Percentiles rank a stretch among this genome's conserved stretches.
These are phyloP conservation scores for Osmoderma eremita DNA, from an alignment of 2,888 invertebrate species.

Conservation along the genomic window DNA sequence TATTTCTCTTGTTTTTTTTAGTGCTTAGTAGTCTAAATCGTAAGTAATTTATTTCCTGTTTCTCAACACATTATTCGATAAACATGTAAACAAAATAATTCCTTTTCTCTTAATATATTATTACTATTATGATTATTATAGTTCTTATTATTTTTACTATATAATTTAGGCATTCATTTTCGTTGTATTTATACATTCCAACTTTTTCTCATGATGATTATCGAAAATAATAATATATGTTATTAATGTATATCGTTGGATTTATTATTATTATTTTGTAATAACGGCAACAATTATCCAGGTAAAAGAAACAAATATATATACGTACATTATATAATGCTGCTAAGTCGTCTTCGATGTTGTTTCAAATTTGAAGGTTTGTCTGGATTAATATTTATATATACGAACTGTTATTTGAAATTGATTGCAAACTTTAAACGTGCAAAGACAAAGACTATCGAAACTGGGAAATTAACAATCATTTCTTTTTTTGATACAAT, in stretches of 20 bases:
- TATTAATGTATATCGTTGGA: conserved; percentile 41
- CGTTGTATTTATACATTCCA: conserved; percentile 58
- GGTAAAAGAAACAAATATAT: no score
- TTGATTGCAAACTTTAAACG: no score
- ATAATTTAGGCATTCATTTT: conserved; percentile 54
- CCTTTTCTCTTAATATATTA: conserved; percentile 39
- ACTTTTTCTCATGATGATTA: conserved; percentile 43
- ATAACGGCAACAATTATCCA: no score
- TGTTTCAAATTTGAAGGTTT: no score
- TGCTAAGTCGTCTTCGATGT: no score
- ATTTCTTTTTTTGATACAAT: no score
- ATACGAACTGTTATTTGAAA: no score
- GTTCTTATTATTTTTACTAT: conserved; percentile 37
- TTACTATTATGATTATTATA: conserved; percentile 41
- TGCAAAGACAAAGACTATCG: no score
- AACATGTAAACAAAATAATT: conserved; percentile 44
- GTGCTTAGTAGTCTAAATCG: conserved; percentile 45
- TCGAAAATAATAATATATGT: conserved; percentile 20
- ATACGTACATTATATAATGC: no score
- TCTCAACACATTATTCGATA: conserved; percentile 27
- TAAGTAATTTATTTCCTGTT: conserved; percentile 50
- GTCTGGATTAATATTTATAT: no score
- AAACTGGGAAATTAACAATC: no score
- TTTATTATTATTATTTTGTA: conserved; percentile 18
- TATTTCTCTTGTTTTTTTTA: conserved; percentile 40